Evolutionary conservation across 35 echinoderm and acorn worm genomes (phyloP).

Genomic region (Heliocidaris tuberculata): DNA sequence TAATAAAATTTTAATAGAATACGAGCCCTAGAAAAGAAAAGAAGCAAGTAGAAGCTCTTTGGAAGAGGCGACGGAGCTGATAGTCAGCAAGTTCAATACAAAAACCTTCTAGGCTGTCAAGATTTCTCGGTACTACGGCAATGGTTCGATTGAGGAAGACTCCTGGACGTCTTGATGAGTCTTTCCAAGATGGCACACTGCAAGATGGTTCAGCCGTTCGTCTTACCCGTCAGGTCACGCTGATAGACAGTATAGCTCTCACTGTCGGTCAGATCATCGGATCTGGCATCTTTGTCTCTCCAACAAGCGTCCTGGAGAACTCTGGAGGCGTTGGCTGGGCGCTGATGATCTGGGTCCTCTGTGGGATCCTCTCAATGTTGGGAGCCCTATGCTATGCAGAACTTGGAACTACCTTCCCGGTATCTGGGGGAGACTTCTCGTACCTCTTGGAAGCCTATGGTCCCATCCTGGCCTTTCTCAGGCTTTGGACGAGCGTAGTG

Average conservation of each 20-base stretch:
- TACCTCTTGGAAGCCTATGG: slow-evolving; percentile 63
- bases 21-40: no score
- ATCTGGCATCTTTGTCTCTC: slow-evolving; percentile 88
- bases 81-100: background rate
- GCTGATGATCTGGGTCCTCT: slow-evolving; percentile 62
- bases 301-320: slow-evolving; percentile 67
- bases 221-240: slow-evolving; percentile 54
- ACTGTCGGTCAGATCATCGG: slow-evolving; percentile 76
- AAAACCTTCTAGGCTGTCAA: background rate
- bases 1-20: no score
- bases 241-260: slow-evolving; percentile 62
- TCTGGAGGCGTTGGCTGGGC: slow-evolving; percentile 65
- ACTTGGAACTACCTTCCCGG: slow-evolving; percentile 64
- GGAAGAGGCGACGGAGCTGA: background rate
- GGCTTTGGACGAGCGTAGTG: slow-evolving; percentile 61
- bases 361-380: slow-evolving; percentile 66
- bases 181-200: background rate
- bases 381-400: slow-evolving; percentile 81
- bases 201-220: background rate
- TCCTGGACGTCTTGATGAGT: background rate
- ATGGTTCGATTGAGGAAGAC: background rate
- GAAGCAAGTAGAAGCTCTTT: no score
- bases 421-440: slow-evolving; percentile 84
- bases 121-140: background rate
- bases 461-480: slow-evolving; percentile 62